A percentile compares a stretch with the other conserved stretches of the same genome.
Conservation (phyloP, 1,140 invertebrate species). For the Brachionus rubens region DNA sequence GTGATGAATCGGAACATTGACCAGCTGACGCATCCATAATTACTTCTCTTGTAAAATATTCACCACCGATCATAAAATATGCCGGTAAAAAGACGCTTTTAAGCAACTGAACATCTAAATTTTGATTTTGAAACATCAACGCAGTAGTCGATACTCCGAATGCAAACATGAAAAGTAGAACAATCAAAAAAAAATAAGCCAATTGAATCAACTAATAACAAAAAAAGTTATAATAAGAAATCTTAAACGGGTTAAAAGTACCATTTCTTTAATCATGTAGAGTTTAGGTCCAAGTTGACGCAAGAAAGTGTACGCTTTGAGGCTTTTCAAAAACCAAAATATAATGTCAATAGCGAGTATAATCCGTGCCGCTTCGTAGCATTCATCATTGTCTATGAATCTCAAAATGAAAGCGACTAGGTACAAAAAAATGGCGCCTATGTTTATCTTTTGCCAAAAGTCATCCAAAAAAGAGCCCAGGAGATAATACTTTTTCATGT, state of each 20-base stretch:
- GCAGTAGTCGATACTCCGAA: conserved; percentile 25
- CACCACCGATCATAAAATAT: conserved; percentile 43
- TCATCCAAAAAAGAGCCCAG: not conserved
- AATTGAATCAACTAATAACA: conserved; percentile 10
- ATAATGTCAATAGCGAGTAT: conserved; percentile 25
- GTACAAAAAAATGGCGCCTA: not conserved
- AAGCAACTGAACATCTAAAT: not conserved
- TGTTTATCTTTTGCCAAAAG: conserved; percentile 5
- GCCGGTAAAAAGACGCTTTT: conserved; percentile 7
- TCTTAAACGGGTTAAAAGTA: not conserved
- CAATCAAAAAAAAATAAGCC: conserved; percentile 32
- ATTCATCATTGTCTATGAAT: conserved; percentile 17
- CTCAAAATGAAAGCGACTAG: conserved; percentile 2
- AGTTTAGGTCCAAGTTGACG: conserved; percentile 24
- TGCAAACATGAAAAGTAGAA: conserved; percentile 29
- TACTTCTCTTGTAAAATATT: conserved; percentile 2
- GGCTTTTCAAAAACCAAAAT: conserved; percentile 6
- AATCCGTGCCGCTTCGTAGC: conserved; percentile 17
- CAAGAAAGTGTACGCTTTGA: conserved; percentile 32
- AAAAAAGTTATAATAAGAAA: not conserved
- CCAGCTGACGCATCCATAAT: conserved; percentile 12
- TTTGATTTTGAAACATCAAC: conserved; percentile 25
- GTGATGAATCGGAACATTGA: not conserved
- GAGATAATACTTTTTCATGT: not conserved
- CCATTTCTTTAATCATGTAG: conserved; percentile 37